Percentiles rank a stretch among this genome's conserved stretches.
phyloP scores from a whole-genome alignment of 2,888 invertebrate species.

The Pseudanteris insignis region DNA sequence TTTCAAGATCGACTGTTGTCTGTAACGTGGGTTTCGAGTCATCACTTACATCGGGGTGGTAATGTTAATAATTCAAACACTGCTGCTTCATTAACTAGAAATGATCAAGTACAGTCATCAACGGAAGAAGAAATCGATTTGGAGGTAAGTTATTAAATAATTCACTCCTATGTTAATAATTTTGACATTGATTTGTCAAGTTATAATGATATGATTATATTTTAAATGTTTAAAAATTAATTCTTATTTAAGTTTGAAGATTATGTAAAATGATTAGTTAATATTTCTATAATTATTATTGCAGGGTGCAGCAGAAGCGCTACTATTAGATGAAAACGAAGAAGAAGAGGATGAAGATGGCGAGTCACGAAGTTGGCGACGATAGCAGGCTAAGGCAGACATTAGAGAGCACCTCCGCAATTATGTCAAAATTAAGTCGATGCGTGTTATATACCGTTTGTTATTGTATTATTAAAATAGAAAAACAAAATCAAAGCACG shows the following conservation, averaged over 20 bases:
- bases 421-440: slow-evolving; percentile 32
- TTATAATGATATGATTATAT: too few relatives aligned
- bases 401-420: slow-evolving; percentile 7
- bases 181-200: too few relatives aligned
- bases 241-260: too few relatives aligned
- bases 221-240: too few relatives aligned
- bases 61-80: slow-evolving; percentile 55
- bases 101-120: slow-evolving; percentile 58
- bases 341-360: slow-evolving; percentile 88
- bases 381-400: slow-evolving; percentile 71
- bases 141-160: slow-evolving; percentile 57
- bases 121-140: slow-evolving; percentile 62
- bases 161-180: too few relatives aligned
- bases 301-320: slow-evolving; percentile 58
- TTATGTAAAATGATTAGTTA: too few relatives aligned
- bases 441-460: slow-evolving; percentile 42
- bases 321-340: slow-evolving; percentile 80
- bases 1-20: slow-evolving; percentile 73
- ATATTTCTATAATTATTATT: too few relatives aligned
- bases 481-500: slow-evolving; percentile 1
- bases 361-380: slow-evolving; percentile 89
- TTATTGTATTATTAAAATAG: slow-evolving; percentile 46
- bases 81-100: slow-evolving; percentile 48
- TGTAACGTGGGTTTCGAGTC: slow-evolving; percentile 68
- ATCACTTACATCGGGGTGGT: slow-evolving; percentile 67